Conservation (phyloP, 2,113 vertebrate species). For the Pelmatolapia mariae region DNA sequence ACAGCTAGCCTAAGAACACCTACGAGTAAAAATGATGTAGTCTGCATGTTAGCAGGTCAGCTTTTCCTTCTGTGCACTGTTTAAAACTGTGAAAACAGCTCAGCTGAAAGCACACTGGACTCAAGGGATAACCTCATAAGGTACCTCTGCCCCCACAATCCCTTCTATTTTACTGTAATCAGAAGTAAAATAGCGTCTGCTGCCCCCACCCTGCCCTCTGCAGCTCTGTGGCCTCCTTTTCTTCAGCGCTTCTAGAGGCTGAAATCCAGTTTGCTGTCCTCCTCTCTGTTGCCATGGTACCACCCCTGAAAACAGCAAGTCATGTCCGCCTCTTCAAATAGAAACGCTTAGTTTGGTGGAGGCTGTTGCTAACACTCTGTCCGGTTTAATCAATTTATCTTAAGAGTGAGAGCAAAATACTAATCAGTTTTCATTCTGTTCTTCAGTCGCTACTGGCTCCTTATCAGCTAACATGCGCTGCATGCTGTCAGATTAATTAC, state of each 20-base stretch:
- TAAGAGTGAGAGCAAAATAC: neutral
- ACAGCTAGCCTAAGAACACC: neutral
- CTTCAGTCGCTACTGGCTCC: neutral
- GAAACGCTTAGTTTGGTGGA: conserved; percentile 28
- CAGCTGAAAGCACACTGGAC: conserved; percentile 1
- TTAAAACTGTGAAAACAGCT: conserved; percentile 4
- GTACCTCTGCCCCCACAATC: neutral
- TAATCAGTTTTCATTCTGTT: neutral
- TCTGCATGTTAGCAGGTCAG: neutral
- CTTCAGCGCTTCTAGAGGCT: conserved; percentile 38
- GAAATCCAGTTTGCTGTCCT: conserved; percentile 51
- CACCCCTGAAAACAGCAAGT: conserved; percentile 65
- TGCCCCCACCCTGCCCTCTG: conserved; percentile 22
- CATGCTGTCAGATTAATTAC: neutral
- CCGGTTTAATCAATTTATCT: neutral
- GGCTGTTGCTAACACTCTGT: conserved; percentile 35
- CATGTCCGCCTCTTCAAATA: conserved; percentile 51
- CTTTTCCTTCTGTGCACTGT: neutral
- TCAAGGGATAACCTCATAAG: neutral
- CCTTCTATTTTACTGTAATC: conserved; percentile 27
- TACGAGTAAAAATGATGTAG: neutral
- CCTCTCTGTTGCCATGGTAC: conserved; percentile 70
- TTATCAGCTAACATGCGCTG: neutral
- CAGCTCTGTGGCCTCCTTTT: conserved; percentile 39
- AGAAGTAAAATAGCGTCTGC: conserved; percentile 28